Conservation (phyloP, 1,140 invertebrate genomes). For the Papilio polyxenes region DNA sequence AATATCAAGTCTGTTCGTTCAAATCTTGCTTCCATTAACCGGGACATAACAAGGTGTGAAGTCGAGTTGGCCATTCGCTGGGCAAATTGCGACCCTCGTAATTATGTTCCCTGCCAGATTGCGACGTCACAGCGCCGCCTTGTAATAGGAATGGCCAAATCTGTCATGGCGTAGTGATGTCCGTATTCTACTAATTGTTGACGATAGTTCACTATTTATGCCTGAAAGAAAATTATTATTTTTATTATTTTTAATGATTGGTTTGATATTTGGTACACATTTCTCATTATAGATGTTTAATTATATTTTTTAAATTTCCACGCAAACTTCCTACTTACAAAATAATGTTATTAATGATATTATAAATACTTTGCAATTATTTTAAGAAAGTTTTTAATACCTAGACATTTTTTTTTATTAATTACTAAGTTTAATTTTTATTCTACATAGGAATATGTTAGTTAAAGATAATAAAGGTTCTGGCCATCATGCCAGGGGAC, state of each 20-base stretch:
- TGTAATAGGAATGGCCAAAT: slow-evolving; percentile 21
- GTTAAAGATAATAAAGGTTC: too few relatives aligned
- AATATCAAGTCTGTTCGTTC: background rate
- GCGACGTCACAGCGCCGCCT: slow-evolving; percentile 8
- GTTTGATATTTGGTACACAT: background rate
- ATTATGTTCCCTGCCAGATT: slow-evolving; percentile 37
- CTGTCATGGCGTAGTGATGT: slow-evolving; percentile 24
- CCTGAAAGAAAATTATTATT: background rate
- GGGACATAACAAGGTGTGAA: slow-evolving; percentile 1
- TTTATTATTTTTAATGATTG: background rate
- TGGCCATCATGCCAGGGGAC: background rate
- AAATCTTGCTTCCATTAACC: slow-evolving; percentile 28
- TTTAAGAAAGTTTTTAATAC: too few relatives aligned
- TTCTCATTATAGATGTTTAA: too few relatives aligned
- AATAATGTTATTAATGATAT: too few relatives aligned
- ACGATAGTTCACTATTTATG: background rate
- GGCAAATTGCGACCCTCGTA: slow-evolving; percentile 35
- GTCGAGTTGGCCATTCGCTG: slow-evolving; percentile 23
- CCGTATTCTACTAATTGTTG: background rate
- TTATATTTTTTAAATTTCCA: too few relatives aligned
- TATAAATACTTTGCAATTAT: too few relatives aligned
- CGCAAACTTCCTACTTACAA: too few relatives aligned
- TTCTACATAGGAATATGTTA: too few relatives aligned
- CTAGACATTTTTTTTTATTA: too few relatives aligned
- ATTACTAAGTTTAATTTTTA: too few relatives aligned